Evolutionary conservation across 2,113 vertebrate species (phyloP).

Genomic region (Hoplias malabaricus): DNA sequence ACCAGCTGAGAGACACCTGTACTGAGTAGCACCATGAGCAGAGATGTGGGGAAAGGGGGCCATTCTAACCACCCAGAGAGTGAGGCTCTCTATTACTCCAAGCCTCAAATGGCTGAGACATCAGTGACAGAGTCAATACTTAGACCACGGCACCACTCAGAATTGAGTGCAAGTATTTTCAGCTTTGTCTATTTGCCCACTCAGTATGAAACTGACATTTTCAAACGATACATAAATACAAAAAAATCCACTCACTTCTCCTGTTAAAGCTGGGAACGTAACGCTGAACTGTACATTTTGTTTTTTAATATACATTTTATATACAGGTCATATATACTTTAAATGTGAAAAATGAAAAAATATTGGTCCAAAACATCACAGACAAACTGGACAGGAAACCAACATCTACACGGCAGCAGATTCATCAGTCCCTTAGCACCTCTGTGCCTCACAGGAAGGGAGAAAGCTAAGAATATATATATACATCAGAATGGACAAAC

Average conservation of each 20-base stretch:
- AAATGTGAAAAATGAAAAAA: not conserved
- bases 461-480: constrained; percentile 43
- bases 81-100: no score
- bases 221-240: not conserved
- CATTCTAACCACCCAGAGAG: no score
- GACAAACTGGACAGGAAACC: constrained; percentile 32
- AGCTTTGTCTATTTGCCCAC: not conserved
- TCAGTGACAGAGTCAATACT: no score
- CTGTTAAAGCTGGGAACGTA: not conserved
- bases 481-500: constrained; percentile 21
- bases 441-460: constrained; percentile 45
- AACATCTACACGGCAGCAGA: constrained; percentile 18
- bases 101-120: no score
- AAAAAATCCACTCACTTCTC: no score
- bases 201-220: not conserved
- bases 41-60: no score
- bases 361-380: not conserved
- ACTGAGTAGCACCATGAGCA: no score
- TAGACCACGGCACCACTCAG: no score
- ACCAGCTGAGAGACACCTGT: no score
- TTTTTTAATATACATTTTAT: no score
- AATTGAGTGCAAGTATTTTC: no score
- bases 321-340: not conserved
- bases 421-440: constrained; percentile 14
- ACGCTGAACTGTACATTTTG: not conserved